Conservation (phyloP, 2,797 vertebrate species). For the Smutsia temminckii region DNA sequence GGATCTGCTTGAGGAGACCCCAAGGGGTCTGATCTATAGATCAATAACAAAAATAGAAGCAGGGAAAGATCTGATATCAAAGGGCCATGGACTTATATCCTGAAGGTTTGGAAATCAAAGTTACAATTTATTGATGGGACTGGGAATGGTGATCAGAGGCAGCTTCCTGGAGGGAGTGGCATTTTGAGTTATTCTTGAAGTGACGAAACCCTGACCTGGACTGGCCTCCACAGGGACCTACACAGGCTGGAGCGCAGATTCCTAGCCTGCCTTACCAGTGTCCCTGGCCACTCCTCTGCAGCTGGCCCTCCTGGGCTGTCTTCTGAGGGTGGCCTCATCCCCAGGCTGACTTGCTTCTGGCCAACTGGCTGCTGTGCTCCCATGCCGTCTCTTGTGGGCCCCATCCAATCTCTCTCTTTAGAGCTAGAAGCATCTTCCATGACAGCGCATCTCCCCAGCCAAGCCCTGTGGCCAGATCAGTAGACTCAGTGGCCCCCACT, state of each 20-base stretch:
- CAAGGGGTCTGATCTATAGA: not conserved
- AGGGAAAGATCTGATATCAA: not conserved
- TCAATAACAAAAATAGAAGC: accelerated
- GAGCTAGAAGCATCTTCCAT: not conserved
- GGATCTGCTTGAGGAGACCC: accelerated
- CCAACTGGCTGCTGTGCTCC: not conserved
- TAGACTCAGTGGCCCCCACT: too few species aligned
- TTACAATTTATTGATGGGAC: not conserved
- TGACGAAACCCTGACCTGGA: not conserved
- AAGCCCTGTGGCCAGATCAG: not conserved
- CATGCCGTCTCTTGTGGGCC: too few species aligned
- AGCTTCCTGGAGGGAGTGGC: constrained; percentile 15
- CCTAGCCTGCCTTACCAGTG: accelerated
- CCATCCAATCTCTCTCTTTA: not conserved
- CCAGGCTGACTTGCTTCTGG: not conserved
- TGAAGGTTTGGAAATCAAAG: not conserved
- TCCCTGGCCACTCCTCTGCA: accelerated
- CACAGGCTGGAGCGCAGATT: accelerated
- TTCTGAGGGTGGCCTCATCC: not conserved
- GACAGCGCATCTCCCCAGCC: not conserved
- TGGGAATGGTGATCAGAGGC: not conserved
- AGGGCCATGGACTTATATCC: accelerated
- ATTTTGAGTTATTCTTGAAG: not conserved
- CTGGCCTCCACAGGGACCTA: not conserved
- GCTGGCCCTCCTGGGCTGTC: accelerated